Evolutionary conservation across 2,113 vertebrate species (phyloP), one percentile per base, ranked within the genome.

Genomic region (Syngnathus typhle): DNA sequence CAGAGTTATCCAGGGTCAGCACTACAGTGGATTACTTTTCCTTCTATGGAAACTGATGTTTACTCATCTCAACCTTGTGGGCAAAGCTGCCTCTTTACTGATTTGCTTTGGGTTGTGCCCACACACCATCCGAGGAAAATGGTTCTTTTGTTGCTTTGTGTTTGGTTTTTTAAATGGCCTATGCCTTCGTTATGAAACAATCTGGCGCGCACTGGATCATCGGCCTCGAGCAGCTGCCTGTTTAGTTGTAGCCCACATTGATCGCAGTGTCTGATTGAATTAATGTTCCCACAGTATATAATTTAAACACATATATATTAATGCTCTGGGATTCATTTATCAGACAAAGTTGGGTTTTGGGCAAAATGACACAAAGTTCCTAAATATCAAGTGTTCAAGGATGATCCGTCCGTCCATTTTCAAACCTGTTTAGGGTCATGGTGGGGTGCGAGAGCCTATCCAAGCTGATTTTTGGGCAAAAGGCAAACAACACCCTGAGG

Each of bases 21-120:
- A 43, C 85, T 73, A 0, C 74, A 56, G 87, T 60, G 85, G 79
- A 82, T 89, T 79, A 70, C 74, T 72, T 73, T 80, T 74, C 72
- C 76, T 81, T 84, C 79, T 82, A 80, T 87, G 74, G 76, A 78
- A 77, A 76, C 78, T 74, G 69, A 23, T 75, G 36, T 67, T 72
- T 56, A 78, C 85, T 85, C 81, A 81, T 86, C 82, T 85, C 75
- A 66, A 74, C 80, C 76, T 82, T 32, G 65, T 60, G 65, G 72
- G 67, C 72, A 78, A 60, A 13, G 32, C 52, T 70, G 76, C 56
- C 70, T 86, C 78, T 49, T 79, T 78, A 73, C 65, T 73, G 70
- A 82, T 85, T 81, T 80, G 64, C 62, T 18, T 36, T 61, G 73
- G 70, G 67, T 72, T 75, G 70, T 80, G 85, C 88, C 87, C 79